Conservation (phyloP, 2,888 invertebrate genomes). For the Drosophila neutralis region DNA sequence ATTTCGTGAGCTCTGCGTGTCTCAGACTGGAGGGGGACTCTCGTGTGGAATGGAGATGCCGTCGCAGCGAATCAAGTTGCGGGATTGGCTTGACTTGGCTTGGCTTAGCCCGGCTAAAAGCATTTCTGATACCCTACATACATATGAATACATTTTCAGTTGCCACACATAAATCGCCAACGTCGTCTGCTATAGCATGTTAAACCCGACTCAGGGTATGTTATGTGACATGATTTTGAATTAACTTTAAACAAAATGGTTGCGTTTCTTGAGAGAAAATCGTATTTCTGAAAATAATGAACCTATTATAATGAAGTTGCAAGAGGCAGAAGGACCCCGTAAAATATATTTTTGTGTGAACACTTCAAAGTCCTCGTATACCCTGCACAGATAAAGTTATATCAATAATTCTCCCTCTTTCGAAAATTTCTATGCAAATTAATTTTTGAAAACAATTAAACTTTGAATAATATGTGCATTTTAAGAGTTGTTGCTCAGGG, state of each 20-base stretch:
- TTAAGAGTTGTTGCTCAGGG: neutral
- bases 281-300: neutral
- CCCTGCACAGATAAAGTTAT: neutral
- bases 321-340: neutral
- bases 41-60: neutral
- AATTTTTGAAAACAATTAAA: neutral
- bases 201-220: neutral
- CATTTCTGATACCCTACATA: constrained; percentile 27
- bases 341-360: neutral
- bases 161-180: neutral
- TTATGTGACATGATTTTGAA: neutral
- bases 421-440: neutral
- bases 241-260: neutral
- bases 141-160: neutral
- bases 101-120: constrained; percentile 11
- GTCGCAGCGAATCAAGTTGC: constrained; percentile 22
- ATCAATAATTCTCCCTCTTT: neutral
- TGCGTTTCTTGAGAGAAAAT: neutral
- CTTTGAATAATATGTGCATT: neutral
- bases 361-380: neutral
- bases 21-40: neutral
- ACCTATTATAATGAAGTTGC: neutral
- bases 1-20: constrained; percentile 35
- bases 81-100: constrained; percentile 6
- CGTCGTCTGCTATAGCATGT: neutral